phyloP scores from a whole-genome alignment of 1,140 invertebrate genomes.

The Coptotermes formosanus region DNA sequence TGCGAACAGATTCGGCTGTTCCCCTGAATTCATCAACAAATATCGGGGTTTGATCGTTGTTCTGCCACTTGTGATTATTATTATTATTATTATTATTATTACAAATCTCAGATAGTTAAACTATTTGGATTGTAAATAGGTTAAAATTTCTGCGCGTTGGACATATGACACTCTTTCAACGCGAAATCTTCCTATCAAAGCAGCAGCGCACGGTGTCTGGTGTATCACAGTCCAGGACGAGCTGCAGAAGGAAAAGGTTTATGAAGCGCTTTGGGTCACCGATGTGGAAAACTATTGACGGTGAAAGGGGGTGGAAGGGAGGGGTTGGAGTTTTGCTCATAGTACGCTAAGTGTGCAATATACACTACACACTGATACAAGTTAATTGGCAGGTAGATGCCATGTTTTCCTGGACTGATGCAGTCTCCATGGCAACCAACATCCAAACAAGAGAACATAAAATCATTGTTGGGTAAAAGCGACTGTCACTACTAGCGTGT shows the following conservation, averaged over 20 bases:
- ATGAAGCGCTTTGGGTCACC: background rate
- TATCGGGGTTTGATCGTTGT: too few species aligned
- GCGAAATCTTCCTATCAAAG: background rate
- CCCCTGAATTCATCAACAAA: too few species aligned
- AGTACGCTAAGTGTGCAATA: background rate
- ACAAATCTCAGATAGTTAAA: too few species aligned
- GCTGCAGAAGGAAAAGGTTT: background rate
- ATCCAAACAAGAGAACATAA: constrained; percentile 9
- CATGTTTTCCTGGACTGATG: background rate
- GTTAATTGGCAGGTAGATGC: background rate
- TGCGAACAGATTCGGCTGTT: too few species aligned
- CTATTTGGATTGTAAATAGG: too few species aligned
- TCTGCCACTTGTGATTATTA: too few species aligned
- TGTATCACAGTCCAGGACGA: constrained; percentile 1
- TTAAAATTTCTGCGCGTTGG: background rate
- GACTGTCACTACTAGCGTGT: background rate
- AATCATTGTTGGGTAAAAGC: background rate
- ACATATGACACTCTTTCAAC: background rate
- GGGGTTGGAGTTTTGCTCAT: background rate
- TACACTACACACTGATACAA: background rate
- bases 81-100: too few species aligned
- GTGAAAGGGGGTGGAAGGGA: background rate
- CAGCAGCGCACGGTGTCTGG: background rate
- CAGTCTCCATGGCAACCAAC: background rate
- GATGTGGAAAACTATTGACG: constrained; percentile 1